Evolutionary conservation across 2,113 vertebrate species (phyloP).

Genomic region (Xiphias gladius): DNA sequence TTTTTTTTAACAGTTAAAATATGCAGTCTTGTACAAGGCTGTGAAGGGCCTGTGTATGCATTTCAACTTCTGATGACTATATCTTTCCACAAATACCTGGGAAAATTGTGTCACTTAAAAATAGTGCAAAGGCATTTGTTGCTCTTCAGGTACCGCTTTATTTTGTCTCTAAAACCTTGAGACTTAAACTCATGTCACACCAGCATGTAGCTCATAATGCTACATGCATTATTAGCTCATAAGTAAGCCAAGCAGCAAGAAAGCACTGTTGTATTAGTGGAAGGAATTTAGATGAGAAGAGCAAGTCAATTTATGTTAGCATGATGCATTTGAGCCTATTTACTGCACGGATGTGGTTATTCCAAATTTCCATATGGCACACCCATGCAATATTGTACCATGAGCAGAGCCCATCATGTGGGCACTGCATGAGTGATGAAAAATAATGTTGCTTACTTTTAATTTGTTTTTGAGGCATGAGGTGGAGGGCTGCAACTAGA

Average conservation of each 20-base stretch:
- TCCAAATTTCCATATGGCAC: not conserved
- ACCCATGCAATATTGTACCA: accelerated
- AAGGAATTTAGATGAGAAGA: not conserved
- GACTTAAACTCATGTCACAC: not conserved
- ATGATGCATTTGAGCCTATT: not conserved
- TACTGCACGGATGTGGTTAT: not conserved
- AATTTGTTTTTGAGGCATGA: not conserved
- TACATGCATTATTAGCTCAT: too few relatives aligned
- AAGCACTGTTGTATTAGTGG: not conserved
- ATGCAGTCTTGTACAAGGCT: not conserved
- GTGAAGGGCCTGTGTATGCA: too few relatives aligned
- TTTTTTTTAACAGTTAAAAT: not conserved
- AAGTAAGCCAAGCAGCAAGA: not conserved
- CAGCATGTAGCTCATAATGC: not conserved
- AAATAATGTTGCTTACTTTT: not conserved
- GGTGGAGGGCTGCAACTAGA: not conserved
- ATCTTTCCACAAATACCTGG: not conserved
- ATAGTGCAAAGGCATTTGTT: not conserved
- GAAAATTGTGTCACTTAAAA: not conserved
- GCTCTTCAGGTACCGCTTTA: not conserved
- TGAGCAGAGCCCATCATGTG: not conserved
- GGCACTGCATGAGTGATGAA: too few relatives aligned
- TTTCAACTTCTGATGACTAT: not conserved
- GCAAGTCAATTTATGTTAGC: not conserved
- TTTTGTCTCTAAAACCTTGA: not conserved